Evolutionary conservation across 2,797 vertebrate genomes (phyloP).

Genomic region (Podarcis lilfordi): DNA sequence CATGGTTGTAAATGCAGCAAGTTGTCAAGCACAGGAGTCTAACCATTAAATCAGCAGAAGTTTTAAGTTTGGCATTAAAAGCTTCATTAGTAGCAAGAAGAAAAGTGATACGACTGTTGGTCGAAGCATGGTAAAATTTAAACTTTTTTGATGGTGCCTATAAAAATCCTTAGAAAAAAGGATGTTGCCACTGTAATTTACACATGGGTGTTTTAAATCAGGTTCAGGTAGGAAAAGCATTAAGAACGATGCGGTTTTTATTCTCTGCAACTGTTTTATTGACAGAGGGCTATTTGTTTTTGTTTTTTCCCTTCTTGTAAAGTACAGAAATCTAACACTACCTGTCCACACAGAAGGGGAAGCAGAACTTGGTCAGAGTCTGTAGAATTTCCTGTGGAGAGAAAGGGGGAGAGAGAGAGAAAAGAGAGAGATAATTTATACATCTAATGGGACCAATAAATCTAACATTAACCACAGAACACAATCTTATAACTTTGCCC

Average conservation of each 20-base stretch:
- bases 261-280: conserved; percentile 76
- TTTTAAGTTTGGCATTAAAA: conserved; percentile 33
- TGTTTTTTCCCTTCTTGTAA: conserved; percentile 74
- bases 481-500: conserved; percentile 84
- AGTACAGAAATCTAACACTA: conserved; percentile 82
- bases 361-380: conserved; percentile 93
- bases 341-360: conserved; percentile 89
- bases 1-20: not conserved
- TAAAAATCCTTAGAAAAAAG: conserved; percentile 76
- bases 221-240: conserved; percentile 83
- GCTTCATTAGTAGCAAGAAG: conserved; percentile 22
- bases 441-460: conserved; percentile 92
- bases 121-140: conserved; percentile 66
- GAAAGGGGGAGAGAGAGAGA: conserved; percentile 81
- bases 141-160: conserved; percentile 71
- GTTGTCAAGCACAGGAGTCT: not conserved
- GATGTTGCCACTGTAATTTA: conserved; percentile 73
- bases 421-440: conserved; percentile 89
- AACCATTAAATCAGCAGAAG: conserved; percentile 20
- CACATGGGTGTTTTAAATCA: conserved; percentile 84
- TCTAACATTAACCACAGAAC: conserved; percentile 88
- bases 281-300: conserved; percentile 42
- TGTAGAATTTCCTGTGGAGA: conserved; percentile 89
- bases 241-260: conserved; percentile 77
- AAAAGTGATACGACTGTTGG: conserved; percentile 49